Base-by-base conservation (phyloP, 2,888 invertebrate species). In the Drosophila lacicola region DNA sequence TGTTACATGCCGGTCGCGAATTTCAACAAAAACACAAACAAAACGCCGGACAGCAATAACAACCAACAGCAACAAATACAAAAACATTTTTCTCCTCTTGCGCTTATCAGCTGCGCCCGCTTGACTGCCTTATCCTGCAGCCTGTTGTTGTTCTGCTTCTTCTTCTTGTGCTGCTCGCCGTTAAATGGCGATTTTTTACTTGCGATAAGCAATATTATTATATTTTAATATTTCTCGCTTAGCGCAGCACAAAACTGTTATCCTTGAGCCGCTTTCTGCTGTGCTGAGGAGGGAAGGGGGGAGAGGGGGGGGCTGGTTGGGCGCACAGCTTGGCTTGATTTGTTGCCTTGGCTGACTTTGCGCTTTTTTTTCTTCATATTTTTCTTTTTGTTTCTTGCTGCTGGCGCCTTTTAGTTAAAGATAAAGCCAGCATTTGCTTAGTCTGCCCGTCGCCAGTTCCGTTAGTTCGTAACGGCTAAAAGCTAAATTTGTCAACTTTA, bases 21-120 rank as follows among this genome's bases (percentile, higher is more conserved):
- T 85, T 81, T 86, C 88, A 88, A 89, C 88, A 88, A 88, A 89
- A 89, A 88, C 88, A 88, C 88, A 89, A 89, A 82, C 78, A 82
- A 78, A 86, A 67, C 64, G 64, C 34, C 53, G 33, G 29, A 29
- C 60, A 60, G 51, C 56, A 68, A 55, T 44, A 45, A 25, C 25
- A 25, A 50, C 36, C 58, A 60, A 51, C 60, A 72, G 51, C 50
- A 45, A 25, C 34, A 25, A 25, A 53, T 56, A 55, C 56, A 72
- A 47, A 44, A 47, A 25, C 6, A 37, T 36, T 51, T 39, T 49
- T 41, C 21, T 37, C 10, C 37, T 67, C 44, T 29, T 8, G 37
- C 44, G 39, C 78, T 75, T 75, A 75, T 75, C 74, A 77, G 73
- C 69, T 73, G 58, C 55, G 74, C 63, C 58, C 77, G 69, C 61